Evolutionary conservation across 2,113 vertebrate genomes (phyloP).

Genomic region (Silurus glanis): DNA sequence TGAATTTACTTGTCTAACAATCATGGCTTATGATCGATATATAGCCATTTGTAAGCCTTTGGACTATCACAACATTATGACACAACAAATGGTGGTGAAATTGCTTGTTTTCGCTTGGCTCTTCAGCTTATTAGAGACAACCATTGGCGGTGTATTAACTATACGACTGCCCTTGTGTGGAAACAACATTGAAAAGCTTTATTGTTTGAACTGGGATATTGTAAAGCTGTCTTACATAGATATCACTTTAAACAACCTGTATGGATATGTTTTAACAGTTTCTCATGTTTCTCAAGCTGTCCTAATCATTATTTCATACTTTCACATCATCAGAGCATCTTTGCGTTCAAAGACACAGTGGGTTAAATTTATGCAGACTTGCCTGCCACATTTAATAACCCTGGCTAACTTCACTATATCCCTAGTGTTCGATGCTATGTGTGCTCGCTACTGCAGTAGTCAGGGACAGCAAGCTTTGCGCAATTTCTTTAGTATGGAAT

Average conservation of each 20-base stretch:
- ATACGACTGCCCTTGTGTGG: constrained; percentile 58
- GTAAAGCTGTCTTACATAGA: constrained; percentile 61
- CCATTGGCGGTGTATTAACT: constrained; percentile 44
- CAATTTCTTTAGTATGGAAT: constrained; percentile 59
- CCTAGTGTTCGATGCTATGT: constrained; percentile 60
- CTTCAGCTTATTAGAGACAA: constrained; percentile 2
- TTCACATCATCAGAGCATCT: constrained; percentile 37
- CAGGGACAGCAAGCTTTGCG: background rate
- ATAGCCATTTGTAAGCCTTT: constrained; percentile 71
- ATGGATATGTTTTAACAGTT: constrained; percentile 4
- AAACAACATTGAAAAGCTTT: constrained; percentile 64
- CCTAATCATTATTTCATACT: constrained; percentile 49
- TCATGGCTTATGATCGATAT: constrained; percentile 74
- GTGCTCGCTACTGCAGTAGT: constrained; percentile 28
- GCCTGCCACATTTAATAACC: constrained; percentile 47
- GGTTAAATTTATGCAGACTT: constrained; percentile 48
- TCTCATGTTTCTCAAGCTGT: constrained; percentile 41
- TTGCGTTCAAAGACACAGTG: constrained; percentile 23
- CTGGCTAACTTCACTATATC: constrained; percentile 50
- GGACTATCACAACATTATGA: constrained; percentile 68
- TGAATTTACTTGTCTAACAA: constrained; percentile 67
- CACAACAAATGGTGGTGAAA: constrained; percentile 25
- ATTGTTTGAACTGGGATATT: constrained; percentile 68
- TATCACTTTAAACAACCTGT: background rate
- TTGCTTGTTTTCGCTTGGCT: constrained; percentile 45